Evolutionary conservation across 2,888 invertebrate species (phyloP), one percentile per base, ranked within the genome.

Genomic region (Philereme transversata): DNA sequence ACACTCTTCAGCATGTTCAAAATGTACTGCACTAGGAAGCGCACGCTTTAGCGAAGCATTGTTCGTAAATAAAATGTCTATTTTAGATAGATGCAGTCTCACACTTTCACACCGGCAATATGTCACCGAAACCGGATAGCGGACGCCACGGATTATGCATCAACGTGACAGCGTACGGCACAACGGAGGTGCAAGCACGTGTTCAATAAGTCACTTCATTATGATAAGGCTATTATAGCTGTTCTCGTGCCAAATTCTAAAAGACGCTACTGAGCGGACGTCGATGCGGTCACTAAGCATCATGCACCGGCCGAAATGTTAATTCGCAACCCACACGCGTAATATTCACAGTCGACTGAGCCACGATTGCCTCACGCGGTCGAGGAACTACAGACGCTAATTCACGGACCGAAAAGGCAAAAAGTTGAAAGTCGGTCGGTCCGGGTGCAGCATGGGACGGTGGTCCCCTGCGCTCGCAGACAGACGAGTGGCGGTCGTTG

Each of bases 401-500:
- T 54, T 46, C 53, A 58, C 54, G 51, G 71, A 69, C 60, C 52
- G 72, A 70, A 71, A 75, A 67, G 74, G 71, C 73, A 67, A 77
- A 77, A 79, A 81, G 76, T 82, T 74, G 71, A 76, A 75, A 76
- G 71, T 72, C 67, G 55, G 65, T 57, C 68, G 60, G 70, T 71
- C 70, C 78, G 81, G 78, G 71, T 79, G 77, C 79, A 77, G 77
- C 80, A 75, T 71, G 79, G 77, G 73, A 81, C 87, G 81, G 82
- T 82, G 79, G 83, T 79, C 84, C 78, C 83, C 75, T 81, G 77
- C 89, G 88, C 75, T 79, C 74, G 84, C 87, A 83, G 87, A 84
- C 86, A 77, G 80, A 73, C 81, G 84, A 90, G 82, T 87, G 90
- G 78, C 91, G 91, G 91, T 91, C 91, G 90, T 91, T 91, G 91